Evolutionary conservation across 2,113 vertebrate genomes (phyloP).

Genomic region (Oreochromis aureus): DNA sequence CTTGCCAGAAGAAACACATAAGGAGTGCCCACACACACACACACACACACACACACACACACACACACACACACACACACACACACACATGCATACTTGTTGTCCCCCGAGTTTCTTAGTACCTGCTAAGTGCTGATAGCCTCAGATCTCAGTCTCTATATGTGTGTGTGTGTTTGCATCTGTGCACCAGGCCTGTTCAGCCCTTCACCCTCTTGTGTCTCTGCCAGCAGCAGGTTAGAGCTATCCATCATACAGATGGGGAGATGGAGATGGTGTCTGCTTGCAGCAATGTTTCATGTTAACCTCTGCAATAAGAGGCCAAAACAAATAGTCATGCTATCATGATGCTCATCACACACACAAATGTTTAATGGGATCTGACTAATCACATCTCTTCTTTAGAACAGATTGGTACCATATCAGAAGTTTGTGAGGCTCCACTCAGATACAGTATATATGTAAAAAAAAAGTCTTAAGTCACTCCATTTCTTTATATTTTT

Average conservation of each 20-base stretch:
- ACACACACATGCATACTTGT: neutral
- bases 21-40: neutral
- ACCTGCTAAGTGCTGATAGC: neutral
- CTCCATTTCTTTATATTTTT: neutral
- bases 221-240: slow-evolving; percentile 12
- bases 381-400: neutral
- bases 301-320: slow-evolving; percentile 12
- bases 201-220: neutral
- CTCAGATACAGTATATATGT: neutral
- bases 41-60: neutral
- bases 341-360: neutral
- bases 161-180: slow-evolving; percentile 27
- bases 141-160: neutral
- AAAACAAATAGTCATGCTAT: neutral
- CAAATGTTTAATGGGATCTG: neutral
- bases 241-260: slow-evolving; percentile 40
- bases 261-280: neutral
- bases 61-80: neutral
- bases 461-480: neutral
- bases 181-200: slow-evolving; percentile 50
- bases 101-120: neutral
- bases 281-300: slow-evolving; percentile 22
- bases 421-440: neutral
- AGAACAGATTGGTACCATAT: neutral
- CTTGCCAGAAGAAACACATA: neutral